Conservation (phyloP, 2,888 invertebrate species). For the Synanthedon tipuliformis region DNA sequence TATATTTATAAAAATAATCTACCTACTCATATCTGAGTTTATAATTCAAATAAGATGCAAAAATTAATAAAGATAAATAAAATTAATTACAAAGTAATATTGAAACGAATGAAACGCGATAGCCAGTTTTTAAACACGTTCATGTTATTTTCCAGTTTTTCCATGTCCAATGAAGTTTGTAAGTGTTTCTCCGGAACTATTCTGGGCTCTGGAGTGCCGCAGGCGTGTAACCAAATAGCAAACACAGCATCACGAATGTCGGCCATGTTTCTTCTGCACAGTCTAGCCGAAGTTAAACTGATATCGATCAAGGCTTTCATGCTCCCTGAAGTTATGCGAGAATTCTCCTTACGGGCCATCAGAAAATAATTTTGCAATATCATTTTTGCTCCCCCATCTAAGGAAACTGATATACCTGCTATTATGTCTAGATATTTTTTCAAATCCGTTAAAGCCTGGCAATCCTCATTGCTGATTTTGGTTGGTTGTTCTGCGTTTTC, state of each 20-base stretch:
- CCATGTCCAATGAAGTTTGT: constrained; percentile 40
- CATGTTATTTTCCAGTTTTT: constrained; percentile 36
- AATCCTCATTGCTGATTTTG: constrained; percentile 25
- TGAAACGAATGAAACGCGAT: constrained; percentile 35
- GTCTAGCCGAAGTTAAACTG: constrained; percentile 42
- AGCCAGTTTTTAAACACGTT: constrained; percentile 48
- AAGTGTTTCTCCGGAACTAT: constrained; percentile 53
- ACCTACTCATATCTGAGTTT: neutral
- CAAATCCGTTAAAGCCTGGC: constrained; percentile 31
- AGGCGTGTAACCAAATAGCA: constrained; percentile 55
- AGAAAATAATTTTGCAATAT: constrained; percentile 46
- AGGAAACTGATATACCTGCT: constrained; percentile 33
- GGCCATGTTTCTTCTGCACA: constrained; percentile 40
- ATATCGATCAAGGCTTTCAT: constrained; percentile 38
- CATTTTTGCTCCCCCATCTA: constrained; percentile 31
- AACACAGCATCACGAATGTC: constrained; percentile 49
- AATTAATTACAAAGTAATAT: constrained; percentile 6
- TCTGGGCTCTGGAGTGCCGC: constrained; percentile 46
- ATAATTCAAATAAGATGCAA: neutral
- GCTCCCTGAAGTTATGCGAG: constrained; percentile 35
- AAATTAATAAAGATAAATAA: neutral
- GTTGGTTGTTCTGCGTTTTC: constrained; percentile 28
- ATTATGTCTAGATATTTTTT: constrained; percentile 37
- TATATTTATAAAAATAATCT: too few relatives aligned
- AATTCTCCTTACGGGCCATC: constrained; percentile 42